phyloP scores from a whole-genome alignment of 2,113 vertebrate species.

The Mionectes macconnelli region DNA sequence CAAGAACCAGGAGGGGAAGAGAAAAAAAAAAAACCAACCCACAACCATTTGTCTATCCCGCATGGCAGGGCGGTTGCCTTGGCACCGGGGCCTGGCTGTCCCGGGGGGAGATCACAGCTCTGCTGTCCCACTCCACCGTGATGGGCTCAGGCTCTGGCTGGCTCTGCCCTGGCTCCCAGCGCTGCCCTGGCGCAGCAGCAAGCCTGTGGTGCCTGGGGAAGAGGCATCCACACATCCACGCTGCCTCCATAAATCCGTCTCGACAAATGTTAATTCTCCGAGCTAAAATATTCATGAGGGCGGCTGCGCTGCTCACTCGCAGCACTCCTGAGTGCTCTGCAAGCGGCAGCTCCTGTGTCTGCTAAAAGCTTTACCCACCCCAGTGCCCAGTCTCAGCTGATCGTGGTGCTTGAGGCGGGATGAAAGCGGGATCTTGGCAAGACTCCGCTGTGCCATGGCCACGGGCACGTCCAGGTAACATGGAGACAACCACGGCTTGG shows the following conservation, averaged over 20 bases:
- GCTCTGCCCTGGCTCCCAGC: not conserved
- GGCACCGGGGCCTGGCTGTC: not conserved
- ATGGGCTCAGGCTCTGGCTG: not conserved
- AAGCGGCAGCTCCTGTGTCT: not conserved
- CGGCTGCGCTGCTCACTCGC: not conserved
- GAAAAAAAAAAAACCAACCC: not conserved
- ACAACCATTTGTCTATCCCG: constrained; percentile 34
- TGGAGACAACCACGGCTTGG: fast-evolving
- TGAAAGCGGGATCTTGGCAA: not conserved
- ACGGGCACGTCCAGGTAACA: fast-evolving
- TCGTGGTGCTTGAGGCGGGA: fast-evolving
- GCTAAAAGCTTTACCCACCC: not conserved
- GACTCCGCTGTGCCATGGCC: fast-evolving
- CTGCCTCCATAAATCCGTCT: not conserved
- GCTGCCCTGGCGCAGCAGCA: not conserved
- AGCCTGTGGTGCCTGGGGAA: not conserved
- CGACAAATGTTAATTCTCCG: constrained; percentile 20
- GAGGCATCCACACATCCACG: not conserved
- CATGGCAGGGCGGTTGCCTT: constrained; percentile 39
- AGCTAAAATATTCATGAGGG: constrained; percentile 54
- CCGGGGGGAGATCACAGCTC: not conserved
- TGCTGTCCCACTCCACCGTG: not conserved
- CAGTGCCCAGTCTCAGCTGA: fast-evolving
- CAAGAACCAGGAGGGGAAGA: constrained; percentile 47
- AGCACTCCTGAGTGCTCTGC: not conserved